Conservation (phyloP, 2,888 invertebrate genomes). For the Ochropleura plecta region DNA sequence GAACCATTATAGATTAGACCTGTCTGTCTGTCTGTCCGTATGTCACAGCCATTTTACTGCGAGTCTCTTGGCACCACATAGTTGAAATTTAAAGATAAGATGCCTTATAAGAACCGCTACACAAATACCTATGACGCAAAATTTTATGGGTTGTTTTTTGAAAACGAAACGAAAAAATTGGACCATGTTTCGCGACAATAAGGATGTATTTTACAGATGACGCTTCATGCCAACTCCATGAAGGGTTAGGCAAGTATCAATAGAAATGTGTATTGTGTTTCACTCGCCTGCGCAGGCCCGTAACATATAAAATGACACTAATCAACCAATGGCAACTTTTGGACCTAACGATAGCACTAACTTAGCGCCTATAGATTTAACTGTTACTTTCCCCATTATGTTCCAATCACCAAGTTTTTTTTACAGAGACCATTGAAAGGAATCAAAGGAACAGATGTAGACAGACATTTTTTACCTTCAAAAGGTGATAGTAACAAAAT, state of each 20-base stretch:
- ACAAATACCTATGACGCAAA: no score
- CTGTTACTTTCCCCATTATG: neutral
- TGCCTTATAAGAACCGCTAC: no score
- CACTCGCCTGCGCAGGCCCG: neutral
- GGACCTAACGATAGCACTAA: neutral
- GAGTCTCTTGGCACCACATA: no score
- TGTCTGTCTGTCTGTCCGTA: no score
- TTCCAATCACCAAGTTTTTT: neutral
- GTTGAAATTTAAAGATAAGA: no score
- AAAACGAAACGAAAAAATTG: no score
- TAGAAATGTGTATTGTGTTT: neutral
- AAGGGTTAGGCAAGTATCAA: neutral
- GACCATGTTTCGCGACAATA: neutral
- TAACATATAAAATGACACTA: neutral
- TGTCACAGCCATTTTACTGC: no score
- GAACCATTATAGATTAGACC: no score
- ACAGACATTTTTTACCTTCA: neutral
- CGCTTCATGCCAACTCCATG: neutral
- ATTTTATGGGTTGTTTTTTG: no score
- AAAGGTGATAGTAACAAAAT: neutral
- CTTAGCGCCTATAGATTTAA: neutral
- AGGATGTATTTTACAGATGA: neutral
- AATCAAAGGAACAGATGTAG: neutral
- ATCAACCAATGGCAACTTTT: neutral
- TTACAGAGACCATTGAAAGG: constrained; percentile 39